These are phyloP conservation scores for Zootermopsis nevadensis DNA, from an alignment of 2,888 invertebrate species.

Conservation along the genomic window DNA sequence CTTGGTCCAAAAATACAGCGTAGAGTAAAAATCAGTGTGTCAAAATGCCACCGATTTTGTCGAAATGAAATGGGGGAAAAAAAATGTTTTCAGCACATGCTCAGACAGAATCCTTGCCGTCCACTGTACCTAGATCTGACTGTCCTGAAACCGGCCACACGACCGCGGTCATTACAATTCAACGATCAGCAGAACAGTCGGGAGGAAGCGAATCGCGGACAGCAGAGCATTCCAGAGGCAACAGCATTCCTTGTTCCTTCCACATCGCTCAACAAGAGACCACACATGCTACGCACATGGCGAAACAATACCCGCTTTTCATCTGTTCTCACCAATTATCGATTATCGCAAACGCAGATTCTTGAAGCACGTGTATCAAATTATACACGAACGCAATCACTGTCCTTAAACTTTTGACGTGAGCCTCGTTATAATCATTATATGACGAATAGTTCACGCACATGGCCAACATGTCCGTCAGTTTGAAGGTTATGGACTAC, in stretches of 20 bases:
- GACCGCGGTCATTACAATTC: slow-evolving; percentile 5
- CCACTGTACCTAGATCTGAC: too few relatives aligned
- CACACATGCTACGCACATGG: slow-evolving; percentile 5
- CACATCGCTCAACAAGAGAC: background rate
- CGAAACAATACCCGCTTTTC: background rate
- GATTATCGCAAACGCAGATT: background rate
- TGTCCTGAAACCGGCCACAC: background rate
- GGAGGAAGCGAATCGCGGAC: background rate
- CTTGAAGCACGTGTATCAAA: background rate
- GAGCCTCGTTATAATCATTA: background rate
- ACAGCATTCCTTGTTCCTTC: background rate
- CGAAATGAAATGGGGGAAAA: too few relatives aligned
- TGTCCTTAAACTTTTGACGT: background rate
- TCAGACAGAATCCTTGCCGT: too few relatives aligned
- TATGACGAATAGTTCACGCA: background rate
- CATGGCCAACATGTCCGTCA: background rate
- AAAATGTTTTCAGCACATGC: too few relatives aligned
- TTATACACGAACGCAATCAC: background rate
- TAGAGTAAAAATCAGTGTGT: too few relatives aligned
- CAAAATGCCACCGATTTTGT: too few relatives aligned
- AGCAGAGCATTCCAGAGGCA: background rate
- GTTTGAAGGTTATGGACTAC: background rate
- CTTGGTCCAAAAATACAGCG: too few relatives aligned
- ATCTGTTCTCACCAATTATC: background rate
- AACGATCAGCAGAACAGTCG: background rate